Percentiles rank a stretch among this genome's conserved stretches.
Conservation (phyloP, 2,797 vertebrate species). For the Karalla daura region DNA sequence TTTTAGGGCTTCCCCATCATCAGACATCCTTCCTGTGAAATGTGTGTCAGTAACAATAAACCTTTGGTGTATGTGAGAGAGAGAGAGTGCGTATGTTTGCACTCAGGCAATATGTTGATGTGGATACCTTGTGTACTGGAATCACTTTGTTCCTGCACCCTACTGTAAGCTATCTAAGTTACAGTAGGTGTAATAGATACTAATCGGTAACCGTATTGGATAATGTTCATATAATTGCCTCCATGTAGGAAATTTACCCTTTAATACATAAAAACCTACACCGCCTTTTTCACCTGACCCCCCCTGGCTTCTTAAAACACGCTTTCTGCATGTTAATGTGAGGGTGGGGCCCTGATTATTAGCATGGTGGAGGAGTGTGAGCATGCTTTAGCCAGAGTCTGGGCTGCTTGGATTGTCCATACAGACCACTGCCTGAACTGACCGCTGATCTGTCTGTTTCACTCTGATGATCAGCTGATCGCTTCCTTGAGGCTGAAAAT, state of each 20-base stretch:
- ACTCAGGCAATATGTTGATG: neutral
- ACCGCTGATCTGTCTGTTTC: neutral
- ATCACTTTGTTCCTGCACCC: too few relatives aligned
- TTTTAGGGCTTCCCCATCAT: conserved; percentile 40
- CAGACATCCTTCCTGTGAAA: conserved; percentile 43
- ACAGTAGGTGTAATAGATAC: too few relatives aligned
- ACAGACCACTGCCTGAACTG: neutral
- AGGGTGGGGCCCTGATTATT: neutral
- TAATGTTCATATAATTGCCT: neutral
- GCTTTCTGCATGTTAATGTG: neutral
- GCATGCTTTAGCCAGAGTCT: conserved; percentile 14
- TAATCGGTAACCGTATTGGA: too few relatives aligned
- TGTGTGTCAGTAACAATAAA: conserved; percentile 13
- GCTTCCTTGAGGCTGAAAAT: neutral
- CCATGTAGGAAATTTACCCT: neutral
- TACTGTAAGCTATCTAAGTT: too few relatives aligned
- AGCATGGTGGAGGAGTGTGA: neutral
- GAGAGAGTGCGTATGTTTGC: neutral
- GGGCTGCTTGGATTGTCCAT: conserved; percentile 22
- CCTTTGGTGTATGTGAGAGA: conserved; percentile 31
- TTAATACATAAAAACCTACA: neutral
- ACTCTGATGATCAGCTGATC: accelerated
- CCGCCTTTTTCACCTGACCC: neutral
- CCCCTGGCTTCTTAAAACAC: neutral
- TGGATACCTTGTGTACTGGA: too few relatives aligned